Base-by-base conservation (phyloP, 1,140 invertebrate genomes). In the Drosophila albomicans region DNA sequence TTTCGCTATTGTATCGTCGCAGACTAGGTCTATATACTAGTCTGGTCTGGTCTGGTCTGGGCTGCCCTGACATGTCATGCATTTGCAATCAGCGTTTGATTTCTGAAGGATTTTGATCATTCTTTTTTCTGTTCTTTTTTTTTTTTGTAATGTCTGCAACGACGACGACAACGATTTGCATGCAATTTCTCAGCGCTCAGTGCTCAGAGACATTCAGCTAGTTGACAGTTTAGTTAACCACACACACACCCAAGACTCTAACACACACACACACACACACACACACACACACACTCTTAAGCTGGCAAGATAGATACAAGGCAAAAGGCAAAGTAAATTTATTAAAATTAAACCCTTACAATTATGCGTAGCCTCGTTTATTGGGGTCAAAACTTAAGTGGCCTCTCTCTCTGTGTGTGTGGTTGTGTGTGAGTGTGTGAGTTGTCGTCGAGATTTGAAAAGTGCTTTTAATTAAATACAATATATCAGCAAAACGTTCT, bases 41-140 rank as follows among this genome's bases (percentile, higher is more conserved):
- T 4, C 16, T 49, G 16, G 13, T n/a, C 20, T 15, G 20, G 25
- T 11, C 38, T 41, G 20, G 43, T 38, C 35, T 59, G 46, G 35
- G 13, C 58, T 74, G 54, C 61, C 75, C 69, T 78, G 63, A 69
- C 79, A 82, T 84, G 84, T 69, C 85, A 75, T 75, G 75, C 86
- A 79, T 78, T 25, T 72, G 71, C 81, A 81, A 89, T 89, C 81
- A 78, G 58, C 79, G 80, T 89, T 89, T 85, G 85, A 89, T 89
- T 89, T 89, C 70, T 73, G 85, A 89, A 89, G 85, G 85, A 85
- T 89, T 89, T 89, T 75, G 75, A 89, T 89, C 81, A 89, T 84
- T 88, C 84, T 58, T 43, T 48, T n/a, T 45, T 46, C 20, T 25
- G 20, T 25, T 25, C 20, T 25, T 3, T 0, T 84, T 58, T 51